Conservation (phyloP, 1,140 invertebrate species). For the Bombus superbus region DNA sequence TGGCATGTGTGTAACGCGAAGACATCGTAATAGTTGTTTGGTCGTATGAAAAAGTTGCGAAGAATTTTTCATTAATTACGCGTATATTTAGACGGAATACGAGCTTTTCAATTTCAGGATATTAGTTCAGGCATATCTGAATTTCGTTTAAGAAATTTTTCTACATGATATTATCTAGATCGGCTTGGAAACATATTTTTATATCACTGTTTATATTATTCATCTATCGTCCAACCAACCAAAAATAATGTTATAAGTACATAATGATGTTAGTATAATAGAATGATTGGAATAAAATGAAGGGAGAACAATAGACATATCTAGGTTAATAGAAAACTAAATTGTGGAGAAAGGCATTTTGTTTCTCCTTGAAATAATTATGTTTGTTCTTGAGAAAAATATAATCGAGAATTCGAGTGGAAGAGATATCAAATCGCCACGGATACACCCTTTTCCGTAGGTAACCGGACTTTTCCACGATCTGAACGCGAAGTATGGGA, state of each 20-base stretch:
- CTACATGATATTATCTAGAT: neutral
- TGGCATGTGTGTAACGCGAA: neutral
- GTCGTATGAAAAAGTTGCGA: neutral
- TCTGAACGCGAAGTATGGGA: conserved; percentile 65
- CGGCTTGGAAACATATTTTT: too few relatives aligned
- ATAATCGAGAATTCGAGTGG: too few relatives aligned
- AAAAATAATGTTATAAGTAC: too few relatives aligned
- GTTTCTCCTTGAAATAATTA: neutral
- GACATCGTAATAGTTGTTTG: neutral
- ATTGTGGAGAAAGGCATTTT: neutral
- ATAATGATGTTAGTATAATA: too few relatives aligned
- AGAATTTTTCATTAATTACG: neutral
- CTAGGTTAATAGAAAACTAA: neutral
- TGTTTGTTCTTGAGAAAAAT: neutral
- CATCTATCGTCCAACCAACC: too few relatives aligned
- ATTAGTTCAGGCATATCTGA: neutral
- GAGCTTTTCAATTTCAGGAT: neutral
- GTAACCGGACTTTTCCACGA: conserved; percentile 58
- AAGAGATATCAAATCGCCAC: neutral
- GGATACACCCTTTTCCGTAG: conserved; percentile 47
- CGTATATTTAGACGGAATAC: too few relatives aligned
- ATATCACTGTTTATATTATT: too few relatives aligned
- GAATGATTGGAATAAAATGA: too few relatives aligned
- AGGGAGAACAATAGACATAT: neutral
- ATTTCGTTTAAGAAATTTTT: neutral